Evolutionary conservation across 2,113 vertebrate genomes (phyloP), one percentile per base, ranked within the genome.

Genomic region (Anguilla rostrata): DNA sequence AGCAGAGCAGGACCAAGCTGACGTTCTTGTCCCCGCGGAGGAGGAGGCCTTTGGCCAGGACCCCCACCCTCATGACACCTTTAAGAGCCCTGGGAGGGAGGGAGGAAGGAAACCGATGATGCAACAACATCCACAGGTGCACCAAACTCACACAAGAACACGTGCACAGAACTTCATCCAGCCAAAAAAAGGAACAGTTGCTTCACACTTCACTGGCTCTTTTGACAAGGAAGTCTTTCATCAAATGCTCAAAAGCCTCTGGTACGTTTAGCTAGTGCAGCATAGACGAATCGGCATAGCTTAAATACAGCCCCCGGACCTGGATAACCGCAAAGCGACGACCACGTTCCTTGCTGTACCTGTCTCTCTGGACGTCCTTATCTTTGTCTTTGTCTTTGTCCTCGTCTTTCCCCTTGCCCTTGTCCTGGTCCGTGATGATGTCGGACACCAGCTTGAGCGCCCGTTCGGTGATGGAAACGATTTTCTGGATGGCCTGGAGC

Each of bases 381-480:
- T 95, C 86, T 16, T 60, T 60, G 1, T 12, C 86, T 0, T 82
- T 95, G 82, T 96, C 95, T 66, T 96, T 91, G 5, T 97, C 82
- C 66, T 85, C 46, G 29, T 85, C 81, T 40, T 80, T n/a, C 14
- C 15, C 39, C 60, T 85, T 29, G 0, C 83, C 94, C 93, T 96
- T 97, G 86, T 39, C 96, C 89, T 97, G 96, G 91, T 90, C 92
- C 87, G 95, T 96, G 86, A 96, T 95, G 81, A 96, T 96, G 88
- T 98, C 97, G 71, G 98, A 99, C 87, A 99, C 97, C 81, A 97
- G 96, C 92, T 99, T 98, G 34, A 99, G 96, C 39, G 97, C 98
- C 87, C 96, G 95, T 83, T 99, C 98, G 88, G 97, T 98, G 18
- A 96, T 96, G 88, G 98, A 99, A 93, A 99, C 98, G 78, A 99